Percentiles rank a stretch among this genome's conserved stretches.
Evolutionary conservation across 2,797 vertebrate genomes (phyloP).

Genomic region (Emys orbicularis): DNA sequence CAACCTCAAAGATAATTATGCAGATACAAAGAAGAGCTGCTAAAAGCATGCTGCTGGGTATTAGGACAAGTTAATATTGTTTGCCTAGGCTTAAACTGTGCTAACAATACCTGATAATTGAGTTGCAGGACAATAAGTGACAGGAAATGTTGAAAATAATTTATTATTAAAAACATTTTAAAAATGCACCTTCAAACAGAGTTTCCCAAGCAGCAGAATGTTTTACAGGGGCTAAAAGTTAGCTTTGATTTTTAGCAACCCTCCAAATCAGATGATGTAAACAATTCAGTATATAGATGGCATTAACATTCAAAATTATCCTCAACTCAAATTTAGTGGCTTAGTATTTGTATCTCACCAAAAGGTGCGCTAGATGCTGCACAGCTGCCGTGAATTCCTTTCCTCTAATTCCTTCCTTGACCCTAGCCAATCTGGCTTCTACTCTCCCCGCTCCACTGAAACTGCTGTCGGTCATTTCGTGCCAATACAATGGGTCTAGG

Average conservation of each 20-base stretch:
- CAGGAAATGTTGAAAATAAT: not conserved
- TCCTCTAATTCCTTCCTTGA: not conserved
- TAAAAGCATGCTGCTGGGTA: not conserved
- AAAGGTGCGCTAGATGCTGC: not conserved
- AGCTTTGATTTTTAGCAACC: not conserved
- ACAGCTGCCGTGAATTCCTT: not conserved
- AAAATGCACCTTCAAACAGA: not conserved
- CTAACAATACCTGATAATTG: not conserved
- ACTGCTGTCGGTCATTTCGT: not conserved
- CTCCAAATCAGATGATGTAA: not conserved
- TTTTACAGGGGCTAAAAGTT: not conserved
- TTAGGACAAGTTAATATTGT: not conserved
- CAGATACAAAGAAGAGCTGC: not conserved
- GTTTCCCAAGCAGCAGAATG: not conserved
- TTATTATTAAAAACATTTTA: not conserved
- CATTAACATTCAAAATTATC: not conserved
- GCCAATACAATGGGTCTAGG: not conserved
- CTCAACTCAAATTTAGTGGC: not conserved
- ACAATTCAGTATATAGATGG: not conserved
- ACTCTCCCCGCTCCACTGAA: not conserved
- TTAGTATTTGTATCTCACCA: not conserved
- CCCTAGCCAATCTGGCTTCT: not conserved
- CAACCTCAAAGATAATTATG: not conserved
- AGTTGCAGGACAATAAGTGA: not conserved
- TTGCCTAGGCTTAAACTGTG: rapidly evolving